Base-by-base conservation (phyloP, 1,140 invertebrate genomes). In the Conus betulinus region DNA sequence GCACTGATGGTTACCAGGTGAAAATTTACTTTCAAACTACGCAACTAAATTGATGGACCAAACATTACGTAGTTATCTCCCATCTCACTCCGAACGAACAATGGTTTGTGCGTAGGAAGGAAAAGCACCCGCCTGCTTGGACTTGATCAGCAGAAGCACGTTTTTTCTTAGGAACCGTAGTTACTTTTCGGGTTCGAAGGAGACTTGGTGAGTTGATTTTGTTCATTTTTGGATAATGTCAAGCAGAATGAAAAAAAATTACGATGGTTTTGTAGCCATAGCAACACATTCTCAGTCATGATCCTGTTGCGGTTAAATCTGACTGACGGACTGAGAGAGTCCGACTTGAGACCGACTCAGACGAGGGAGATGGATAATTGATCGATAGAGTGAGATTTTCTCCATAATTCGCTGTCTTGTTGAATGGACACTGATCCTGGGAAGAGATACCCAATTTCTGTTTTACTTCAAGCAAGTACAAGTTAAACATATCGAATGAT, bases 51-150 rank as follows among this genome's bases (percentile, higher is more conserved):
- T 71, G 67, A 20, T 20, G 20, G 6, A 71, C 23, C 10, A 20
- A n/a, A 71, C 67, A 71, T 6, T 23, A 6, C 23, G 67, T 71
- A 7, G 67, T 71, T 71, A 6, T 71, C 67, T 71, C 67, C 67
- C 67, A 23, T n/a, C 20, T n/a, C 4, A n/a, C 67, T 17, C 23
- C 1, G 67, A 71, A 11, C 20, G 23, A 78, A 78, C 76, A 78
- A 78, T 78, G 76, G 39, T 71, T 71, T 71, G 25, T 39, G 76
- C 25, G 76, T 39, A 78, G 76, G 76, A 78, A 27, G 76, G 76
- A 51, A 74, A 74, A 6, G 23, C 71, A 39, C 39, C 39, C 8
- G 20, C 27, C 39, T 78, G 25, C 39, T 51, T 39, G 39, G 10
- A 39, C 25, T 78, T 39, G 25, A 27, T 5, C 17, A 17, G 5